Evolutionary conservation across 2,888 invertebrate genomes (phyloP), one percentile per base, ranked within the genome.

Genomic region (Acronicta psi): DNA sequence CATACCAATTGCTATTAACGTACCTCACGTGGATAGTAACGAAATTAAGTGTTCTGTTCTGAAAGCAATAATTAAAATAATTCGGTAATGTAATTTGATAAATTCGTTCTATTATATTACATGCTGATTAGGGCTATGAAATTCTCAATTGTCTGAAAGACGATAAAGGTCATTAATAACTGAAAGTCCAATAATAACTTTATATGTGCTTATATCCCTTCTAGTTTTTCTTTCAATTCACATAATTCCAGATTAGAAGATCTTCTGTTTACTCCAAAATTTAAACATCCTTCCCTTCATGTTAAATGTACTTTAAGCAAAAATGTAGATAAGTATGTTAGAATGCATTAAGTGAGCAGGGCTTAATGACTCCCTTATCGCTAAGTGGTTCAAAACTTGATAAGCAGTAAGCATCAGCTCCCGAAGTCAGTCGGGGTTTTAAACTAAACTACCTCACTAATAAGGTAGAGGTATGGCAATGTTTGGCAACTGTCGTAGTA

Each of bases 1-100:
- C 14, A 57, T 49, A 59, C 43, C 57, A 67, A 62, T 70, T 70
- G 63, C 65, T 69, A 59, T 68, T 40, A 45, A 72, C 61, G 61
- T 54, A 46, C 51, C 52, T 62, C 61, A 70, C 61, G 70, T 65
- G 68, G 38, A 62, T 59, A 55, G 45, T 20, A 54, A 55, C 34
- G 51, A 55, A 58, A 55, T 59, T 47, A 45, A 7, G 13, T 55
- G 53, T 37, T 65, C 40, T 43, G 60, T n/a, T n/a, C 46, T 50
- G 50, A 60, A 51, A 47, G 36, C 41, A 25, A 59, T 51, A 46
- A 34, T 34, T 6, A 34, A 1, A 25, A 9, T 50, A 50, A 34
- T 60, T 64, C 36, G 14, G 25, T 25, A 51, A 25, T 25, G 2
- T 25, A 9, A 25, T 25, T 25, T n/a, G n/a, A n/a, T n/a, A n/a